Percentiles rank a stretch among this genome's conserved stretches.
Evolutionary conservation across 2,113 vertebrate genomes (phyloP).

Genomic region (Oophaga pumilio): DNA sequence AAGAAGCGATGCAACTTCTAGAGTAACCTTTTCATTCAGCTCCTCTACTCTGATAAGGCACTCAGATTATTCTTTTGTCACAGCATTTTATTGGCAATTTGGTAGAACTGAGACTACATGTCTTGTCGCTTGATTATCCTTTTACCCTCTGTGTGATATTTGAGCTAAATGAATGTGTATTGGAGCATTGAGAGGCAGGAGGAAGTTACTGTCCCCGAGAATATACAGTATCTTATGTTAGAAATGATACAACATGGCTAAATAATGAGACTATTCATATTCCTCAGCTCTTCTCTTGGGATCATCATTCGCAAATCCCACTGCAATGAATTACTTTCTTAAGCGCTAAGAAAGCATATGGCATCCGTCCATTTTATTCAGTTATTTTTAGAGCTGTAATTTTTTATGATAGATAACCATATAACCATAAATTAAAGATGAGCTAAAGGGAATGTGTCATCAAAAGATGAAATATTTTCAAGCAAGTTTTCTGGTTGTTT

Average conservation of each 20-base stretch:
- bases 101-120: not conserved
- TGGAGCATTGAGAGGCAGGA: not conserved
- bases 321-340: not conserved
- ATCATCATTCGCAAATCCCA: not conserved
- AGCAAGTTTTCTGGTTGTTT: not conserved
- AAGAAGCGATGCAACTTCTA: too few relatives aligned
- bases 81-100: not conserved
- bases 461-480: too few relatives aligned
- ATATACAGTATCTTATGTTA: not conserved
- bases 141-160: not conserved
- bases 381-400: not conserved
- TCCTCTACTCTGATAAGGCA: too few relatives aligned
- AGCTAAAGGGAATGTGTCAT: too few relatives aligned
- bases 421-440: slow-evolving; percentile 10
- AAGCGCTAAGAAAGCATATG: slow-evolving; percentile 14
- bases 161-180: not conserved
- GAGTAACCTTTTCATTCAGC: too few relatives aligned
- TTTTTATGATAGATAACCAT: not conserved
- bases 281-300: not conserved
- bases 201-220: not conserved
- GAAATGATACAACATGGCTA: not conserved
- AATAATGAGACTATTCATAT: slow-evolving; percentile 22
- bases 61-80: too few relatives aligned
- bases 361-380: not conserved
- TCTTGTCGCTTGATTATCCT: not conserved